phyloP scores from a whole-genome alignment of 2,797 vertebrate genomes.

The Neoniphon sammara region DNA sequence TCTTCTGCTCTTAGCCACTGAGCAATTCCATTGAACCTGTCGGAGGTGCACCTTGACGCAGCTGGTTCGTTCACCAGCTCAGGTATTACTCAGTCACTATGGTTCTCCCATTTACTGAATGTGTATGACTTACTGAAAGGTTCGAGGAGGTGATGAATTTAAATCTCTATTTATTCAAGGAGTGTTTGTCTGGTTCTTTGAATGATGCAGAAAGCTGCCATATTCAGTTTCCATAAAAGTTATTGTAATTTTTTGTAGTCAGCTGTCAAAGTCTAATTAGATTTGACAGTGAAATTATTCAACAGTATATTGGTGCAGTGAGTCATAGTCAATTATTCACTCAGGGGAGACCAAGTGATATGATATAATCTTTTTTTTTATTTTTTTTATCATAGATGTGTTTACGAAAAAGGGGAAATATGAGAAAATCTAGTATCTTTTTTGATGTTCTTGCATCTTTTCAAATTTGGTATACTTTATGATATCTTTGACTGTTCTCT shows the following conservation, averaged over 20 bases:
- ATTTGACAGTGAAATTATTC: neutral
- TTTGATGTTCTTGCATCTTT: neutral
- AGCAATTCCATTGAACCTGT: neutral
- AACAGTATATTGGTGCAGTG: neutral
- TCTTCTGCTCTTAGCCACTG: slow-evolving; percentile 18
- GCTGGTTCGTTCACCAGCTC: neutral
- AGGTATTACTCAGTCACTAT: neutral
- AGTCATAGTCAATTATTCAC: neutral
- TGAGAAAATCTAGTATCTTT: neutral
- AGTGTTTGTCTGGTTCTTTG: neutral
- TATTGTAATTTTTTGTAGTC: neutral
- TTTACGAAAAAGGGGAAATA: neutral
- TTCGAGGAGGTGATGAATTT: slow-evolving; percentile 6
- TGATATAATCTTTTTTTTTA: neutral
- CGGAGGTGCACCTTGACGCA: neutral
- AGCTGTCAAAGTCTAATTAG: neutral
- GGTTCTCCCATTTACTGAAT: neutral
- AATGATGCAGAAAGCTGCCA: neutral
- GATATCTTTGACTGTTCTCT: neutral
- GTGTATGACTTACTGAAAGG: neutral
- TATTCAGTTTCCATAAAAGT: too few species aligned
- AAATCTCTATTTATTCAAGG: neutral
- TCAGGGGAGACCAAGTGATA: neutral
- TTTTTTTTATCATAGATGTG: neutral
- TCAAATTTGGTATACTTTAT: neutral